A percentile compares a stretch with the other conserved stretches of the same genome.
Evolutionary conservation across 2,888 invertebrate species (phyloP).

Genomic region (Parelbella ahira): DNA sequence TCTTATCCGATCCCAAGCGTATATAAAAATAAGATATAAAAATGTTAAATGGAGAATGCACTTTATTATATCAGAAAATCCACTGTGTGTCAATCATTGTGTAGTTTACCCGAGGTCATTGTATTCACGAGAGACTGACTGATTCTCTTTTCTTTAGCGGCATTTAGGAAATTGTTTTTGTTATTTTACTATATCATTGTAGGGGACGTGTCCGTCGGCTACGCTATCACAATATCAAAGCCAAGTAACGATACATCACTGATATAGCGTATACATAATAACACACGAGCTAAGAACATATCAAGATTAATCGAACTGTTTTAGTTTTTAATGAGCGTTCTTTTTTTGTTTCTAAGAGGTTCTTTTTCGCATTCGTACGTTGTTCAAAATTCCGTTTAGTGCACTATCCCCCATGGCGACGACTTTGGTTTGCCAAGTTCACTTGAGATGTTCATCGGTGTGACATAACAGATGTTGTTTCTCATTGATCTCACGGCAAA

Average conservation of each 20-base stretch:
- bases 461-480: conserved; percentile 49
- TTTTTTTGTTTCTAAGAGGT: conserved; percentile 55
- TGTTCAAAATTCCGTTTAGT: conserved; percentile 68
- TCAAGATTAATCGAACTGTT: conserved; percentile 56
- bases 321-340: conserved; percentile 39
- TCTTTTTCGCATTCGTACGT: conserved; percentile 72
- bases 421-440: conserved; percentile 49
- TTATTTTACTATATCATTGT: conserved; percentile 50
- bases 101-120: conserved; percentile 37
- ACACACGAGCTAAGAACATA: conserved; percentile 63
- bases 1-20: conserved; percentile 17
- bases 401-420: conserved; percentile 36
- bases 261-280: conserved; percentile 43
- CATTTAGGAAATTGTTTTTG: conserved; percentile 69
- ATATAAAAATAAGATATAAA: conserved; percentile 9
- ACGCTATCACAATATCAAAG: conserved; percentile 35
- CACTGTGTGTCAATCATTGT: conserved; percentile 31
- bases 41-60: conserved; percentile 7
- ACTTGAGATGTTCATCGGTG: conserved; percentile 30
- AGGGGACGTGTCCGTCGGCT: conserved; percentile 32
- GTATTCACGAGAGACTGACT: conserved; percentile 75
- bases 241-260: conserved; percentile 38
- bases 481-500: conserved; percentile 23
- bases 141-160: conserved; percentile 69
- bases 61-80: conserved; percentile 3